Evolutionary conservation across 2,888 invertebrate genomes (phyloP), one percentile per base, ranked within the genome.

Genomic region (Drosophila putrida): DNA sequence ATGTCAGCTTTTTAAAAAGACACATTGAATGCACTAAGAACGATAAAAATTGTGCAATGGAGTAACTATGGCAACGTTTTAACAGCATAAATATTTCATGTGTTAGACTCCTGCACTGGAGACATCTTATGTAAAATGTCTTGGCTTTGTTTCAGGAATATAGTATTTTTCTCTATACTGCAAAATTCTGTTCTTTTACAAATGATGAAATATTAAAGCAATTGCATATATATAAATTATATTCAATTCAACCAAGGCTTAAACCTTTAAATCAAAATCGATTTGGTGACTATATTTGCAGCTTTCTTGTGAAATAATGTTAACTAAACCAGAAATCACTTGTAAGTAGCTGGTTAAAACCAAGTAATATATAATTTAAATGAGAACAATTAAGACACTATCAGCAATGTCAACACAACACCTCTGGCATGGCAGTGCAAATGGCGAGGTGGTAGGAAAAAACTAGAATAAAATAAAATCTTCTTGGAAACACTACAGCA

Each of bases 321-420:
- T 25, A 35, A 11, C 28, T 47, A 38, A 78, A 44, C 69, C 64
- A 60, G 71, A 55, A 79, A 68, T 20, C 13, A 58, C 66, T 43
- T 33, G 71, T 39, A 38, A 15, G 11, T 36, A 58, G 28, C 60
- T 51, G 54, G 73, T 53, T 46, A 11, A 13, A 28, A 15, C 63
- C 36, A 39, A 47, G 58, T 11, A 25, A n/a, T 44, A 60, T 27
- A 43, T 33, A 41, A 13, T 15, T 35, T 36, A 1, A 47, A 27
- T 27, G 5, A 31, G 27, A 20, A 36, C 15, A 51, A 27, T 41
- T 5, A 35, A 20, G 13, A 9, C 44, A 25, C 25, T 55, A 38
- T 65, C 36, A 46, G 4, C 28, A 31, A 11, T 44, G 55, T 44
- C 43, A 68, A 46, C 39, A 49, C 13, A 31, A 33, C 47, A 51